Percentiles rank a stretch among this genome's conserved stretches.
phyloP scores from a whole-genome alignment of 2,888 invertebrate species.

The Cosmorhoe ocellata region DNA sequence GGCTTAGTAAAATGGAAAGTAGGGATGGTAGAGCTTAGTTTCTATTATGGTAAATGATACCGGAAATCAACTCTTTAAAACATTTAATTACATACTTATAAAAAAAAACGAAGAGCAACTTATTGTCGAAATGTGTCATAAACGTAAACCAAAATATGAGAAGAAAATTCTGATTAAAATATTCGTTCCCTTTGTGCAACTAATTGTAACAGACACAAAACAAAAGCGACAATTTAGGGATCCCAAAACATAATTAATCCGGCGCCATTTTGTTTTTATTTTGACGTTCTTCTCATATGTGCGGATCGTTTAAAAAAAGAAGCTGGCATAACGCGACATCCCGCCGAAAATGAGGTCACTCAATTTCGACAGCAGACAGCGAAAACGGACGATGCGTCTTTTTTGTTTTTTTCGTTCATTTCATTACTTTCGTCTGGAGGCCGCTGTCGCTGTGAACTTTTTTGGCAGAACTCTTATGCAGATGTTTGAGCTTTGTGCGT shows the following conservation, averaged over 20 bases:
- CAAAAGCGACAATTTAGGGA: neutral
- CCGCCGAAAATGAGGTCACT: conserved; percentile 59
- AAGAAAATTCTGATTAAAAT: too few species aligned
- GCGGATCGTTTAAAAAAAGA: conserved; percentile 22
- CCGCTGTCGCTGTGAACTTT: conserved; percentile 50
- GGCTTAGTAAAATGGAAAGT: conserved; percentile 23
- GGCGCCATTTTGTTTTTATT: conserved; percentile 15
- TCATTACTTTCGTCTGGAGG: conserved; percentile 65
- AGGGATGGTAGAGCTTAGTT: neutral
- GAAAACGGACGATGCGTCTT: conserved; percentile 25
- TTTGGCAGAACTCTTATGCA: conserved; percentile 49
- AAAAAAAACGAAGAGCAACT: too few species aligned
- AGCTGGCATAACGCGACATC: conserved; percentile 28
- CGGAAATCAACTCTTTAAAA: too few species aligned
- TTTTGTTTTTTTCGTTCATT: conserved; percentile 44
- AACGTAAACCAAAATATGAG: too few species aligned
- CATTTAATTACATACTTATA: too few species aligned
- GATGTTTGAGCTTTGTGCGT: conserved; percentile 47
- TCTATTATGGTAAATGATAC: too few species aligned
- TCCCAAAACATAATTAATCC: conserved; percentile 7
- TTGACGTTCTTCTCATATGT: conserved; percentile 17
- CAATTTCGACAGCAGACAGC: conserved; percentile 52
- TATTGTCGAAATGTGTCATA: too few species aligned
- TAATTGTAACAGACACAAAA: conserved; percentile 10
- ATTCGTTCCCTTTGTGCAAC: too few species aligned